These are phyloP conservation scores for Pollimyrus isidori DNA, from an alignment of 2,113 vertebrate species.

Conservation along the genomic window DNA sequence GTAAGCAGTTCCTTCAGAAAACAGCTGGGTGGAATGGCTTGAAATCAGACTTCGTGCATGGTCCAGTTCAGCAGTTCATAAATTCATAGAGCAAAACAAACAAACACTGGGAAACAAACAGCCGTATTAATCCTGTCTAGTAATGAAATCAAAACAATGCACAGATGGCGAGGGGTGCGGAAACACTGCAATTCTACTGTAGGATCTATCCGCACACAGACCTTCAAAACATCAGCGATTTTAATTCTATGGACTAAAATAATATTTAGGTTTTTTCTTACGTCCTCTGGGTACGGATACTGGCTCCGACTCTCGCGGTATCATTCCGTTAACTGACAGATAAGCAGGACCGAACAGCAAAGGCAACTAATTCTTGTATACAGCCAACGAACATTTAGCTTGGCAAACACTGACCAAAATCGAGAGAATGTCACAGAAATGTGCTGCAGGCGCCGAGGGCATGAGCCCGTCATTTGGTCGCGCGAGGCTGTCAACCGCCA, in stretches of 20 bases:
- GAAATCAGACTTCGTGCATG: not conserved
- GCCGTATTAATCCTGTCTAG: not conserved
- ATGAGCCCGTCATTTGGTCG: not conserved
- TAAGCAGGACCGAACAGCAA: not conserved
- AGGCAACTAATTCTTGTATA: not conserved
- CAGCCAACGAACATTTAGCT: not conserved
- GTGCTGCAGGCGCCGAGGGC: not conserved
- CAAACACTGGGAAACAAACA: not conserved
- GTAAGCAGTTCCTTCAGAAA: not conserved
- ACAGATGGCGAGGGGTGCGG: not conserved
- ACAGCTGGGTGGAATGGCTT: not conserved
- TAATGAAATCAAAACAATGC: not conserved
- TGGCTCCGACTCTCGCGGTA: not conserved
- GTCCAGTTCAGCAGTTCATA: not conserved
- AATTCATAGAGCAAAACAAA: not conserved
- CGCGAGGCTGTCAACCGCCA: not conserved
- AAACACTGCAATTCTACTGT: not conserved
- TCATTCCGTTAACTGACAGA: not conserved
- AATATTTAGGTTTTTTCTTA: not conserved
- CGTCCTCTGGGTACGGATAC: not conserved
- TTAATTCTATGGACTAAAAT: not conserved
- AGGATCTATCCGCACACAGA: not conserved
- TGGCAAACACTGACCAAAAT: not conserved
- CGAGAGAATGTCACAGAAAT: not conserved
- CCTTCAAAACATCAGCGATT: not conserved